Percentiles rank a stretch among this genome's conserved stretches.
Evolutionary conservation across 2,797 vertebrate species (phyloP).

Genomic region (Vespertilio murinus): DNA sequence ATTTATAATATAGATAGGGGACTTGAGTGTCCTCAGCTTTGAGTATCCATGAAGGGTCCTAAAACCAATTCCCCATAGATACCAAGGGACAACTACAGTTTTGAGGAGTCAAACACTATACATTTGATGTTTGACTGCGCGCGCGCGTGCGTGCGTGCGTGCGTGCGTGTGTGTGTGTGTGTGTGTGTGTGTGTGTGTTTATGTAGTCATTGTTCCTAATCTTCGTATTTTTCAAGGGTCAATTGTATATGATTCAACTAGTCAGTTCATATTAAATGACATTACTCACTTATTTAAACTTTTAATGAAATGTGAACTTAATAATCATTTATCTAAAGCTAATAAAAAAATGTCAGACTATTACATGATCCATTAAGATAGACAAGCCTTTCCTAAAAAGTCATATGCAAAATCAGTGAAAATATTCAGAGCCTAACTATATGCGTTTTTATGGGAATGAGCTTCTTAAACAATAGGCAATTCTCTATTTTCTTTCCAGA

Average conservation of each 20-base stretch:
- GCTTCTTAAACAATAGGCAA: not conserved
- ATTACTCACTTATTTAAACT: not conserved
- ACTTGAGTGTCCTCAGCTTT: not conserved
- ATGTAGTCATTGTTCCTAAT: not conserved
- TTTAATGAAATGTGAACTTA: not conserved
- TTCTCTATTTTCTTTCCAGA: not conserved
- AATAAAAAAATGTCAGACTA: not conserved
- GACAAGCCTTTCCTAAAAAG: not conserved
- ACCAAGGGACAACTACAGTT: not conserved
- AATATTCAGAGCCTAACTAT: not conserved
- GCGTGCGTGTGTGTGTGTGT: not conserved
- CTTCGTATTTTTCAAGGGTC: not conserved
- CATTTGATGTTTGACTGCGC: not conserved
- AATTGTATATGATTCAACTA: not conserved
- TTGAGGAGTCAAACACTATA: not conserved
- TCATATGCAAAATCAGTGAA: not conserved
- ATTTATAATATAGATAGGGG: not conserved
- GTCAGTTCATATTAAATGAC: not conserved
- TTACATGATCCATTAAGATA: not conserved
- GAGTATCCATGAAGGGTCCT: not conserved
- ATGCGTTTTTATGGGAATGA: not conserved
- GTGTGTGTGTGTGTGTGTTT: no score
- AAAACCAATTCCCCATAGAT: not conserved
- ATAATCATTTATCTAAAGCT: not conserved
- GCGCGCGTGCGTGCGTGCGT: no score